Conservation (phyloP, 2,113 vertebrate species). For the Peromyscus leucopus region DNA sequence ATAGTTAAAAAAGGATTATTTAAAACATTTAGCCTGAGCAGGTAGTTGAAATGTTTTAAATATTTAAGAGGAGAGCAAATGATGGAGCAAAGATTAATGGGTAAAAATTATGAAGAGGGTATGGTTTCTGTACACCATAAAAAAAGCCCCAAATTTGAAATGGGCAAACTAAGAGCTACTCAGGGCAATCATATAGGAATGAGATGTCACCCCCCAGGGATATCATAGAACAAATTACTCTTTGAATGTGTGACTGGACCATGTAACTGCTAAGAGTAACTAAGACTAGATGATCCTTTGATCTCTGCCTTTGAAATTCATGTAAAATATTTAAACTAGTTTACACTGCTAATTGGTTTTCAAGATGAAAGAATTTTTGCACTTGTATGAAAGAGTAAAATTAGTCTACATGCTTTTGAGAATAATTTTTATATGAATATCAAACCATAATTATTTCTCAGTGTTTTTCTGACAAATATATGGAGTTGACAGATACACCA, state of each 20-base stretch:
- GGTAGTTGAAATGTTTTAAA: background rate
- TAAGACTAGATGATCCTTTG: conserved; percentile 28
- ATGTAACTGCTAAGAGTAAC: background rate
- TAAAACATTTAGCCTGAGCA: background rate
- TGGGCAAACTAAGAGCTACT: background rate
- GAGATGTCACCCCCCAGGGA: background rate
- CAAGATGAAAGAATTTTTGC: conserved; percentile 44
- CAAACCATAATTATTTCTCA: conserved; percentile 6
- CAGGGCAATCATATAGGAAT: background rate
- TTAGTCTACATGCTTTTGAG: background rate
- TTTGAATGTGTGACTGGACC: conserved; percentile 11
- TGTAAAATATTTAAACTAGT: conserved; percentile 60
- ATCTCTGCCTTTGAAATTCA: conserved; percentile 57
- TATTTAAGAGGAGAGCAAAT: conserved; percentile 13
- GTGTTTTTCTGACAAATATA: conserved; percentile 8
- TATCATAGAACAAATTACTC: conserved; percentile 33
- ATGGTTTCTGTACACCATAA: background rate
- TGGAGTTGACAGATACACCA: background rate
- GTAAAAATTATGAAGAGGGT: background rate
- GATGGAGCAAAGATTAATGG: background rate
- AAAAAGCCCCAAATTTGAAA: background rate
- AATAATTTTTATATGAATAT: background rate
- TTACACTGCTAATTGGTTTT: conserved; percentile 64
- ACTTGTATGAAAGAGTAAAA: conserved; percentile 47
- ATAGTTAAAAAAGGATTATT: background rate